Base-by-base conservation (phyloP, 2,888 invertebrate species). In the Sepiola atlantica region DNA sequence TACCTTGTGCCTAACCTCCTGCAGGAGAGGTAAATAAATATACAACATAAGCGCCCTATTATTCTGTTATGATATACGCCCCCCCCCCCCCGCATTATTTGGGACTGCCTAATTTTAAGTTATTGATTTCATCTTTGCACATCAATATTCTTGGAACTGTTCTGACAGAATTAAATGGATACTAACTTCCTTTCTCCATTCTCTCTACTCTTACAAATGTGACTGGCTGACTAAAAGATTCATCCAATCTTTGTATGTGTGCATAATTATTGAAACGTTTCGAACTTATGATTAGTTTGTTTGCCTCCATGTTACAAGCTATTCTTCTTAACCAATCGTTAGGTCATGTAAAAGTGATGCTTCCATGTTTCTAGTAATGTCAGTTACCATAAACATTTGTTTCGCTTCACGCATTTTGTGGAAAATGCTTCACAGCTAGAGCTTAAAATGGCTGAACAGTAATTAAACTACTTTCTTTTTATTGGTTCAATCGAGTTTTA, bases 81-180 rank as follows among this genome's bases (percentile, higher is more conserved):
- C 32, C 77, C 77, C 32, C n/a, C 32, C 14, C 54, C 28, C 54
- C 24, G 92, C 45, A n/a, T 28, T 92, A 92, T 92, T 92, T 55
- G n/a, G 54, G n/a, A 55, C 45, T 55, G 55, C n/a, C 54, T 45
- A 54, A 92, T 92, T 92, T 45, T 54, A 92, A 92, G 16, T 55
- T 92, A 92, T 92, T 45, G 92, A 92, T 92, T 92, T 45, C n/a
- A 54, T 77, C 77, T 92, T 92, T n/a, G n/a, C 92, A 92, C 55
- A 92, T 92, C 92, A 92, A 92, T 92, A 45, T 92, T 92, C 92
- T 92, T 92, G 55, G 28, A 55, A 92, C 35, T 92, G n/a, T n/a
- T 92, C 54, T 35, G 92, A 92, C 55, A 55, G 92, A 92, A 92
- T 92, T n/a, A 92, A 92, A 54, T 92, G 55, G 28, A 45, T 91